Evolutionary conservation across 1,140 invertebrate species (phyloP).

Genomic region (Glossosoma conforme): DNA sequence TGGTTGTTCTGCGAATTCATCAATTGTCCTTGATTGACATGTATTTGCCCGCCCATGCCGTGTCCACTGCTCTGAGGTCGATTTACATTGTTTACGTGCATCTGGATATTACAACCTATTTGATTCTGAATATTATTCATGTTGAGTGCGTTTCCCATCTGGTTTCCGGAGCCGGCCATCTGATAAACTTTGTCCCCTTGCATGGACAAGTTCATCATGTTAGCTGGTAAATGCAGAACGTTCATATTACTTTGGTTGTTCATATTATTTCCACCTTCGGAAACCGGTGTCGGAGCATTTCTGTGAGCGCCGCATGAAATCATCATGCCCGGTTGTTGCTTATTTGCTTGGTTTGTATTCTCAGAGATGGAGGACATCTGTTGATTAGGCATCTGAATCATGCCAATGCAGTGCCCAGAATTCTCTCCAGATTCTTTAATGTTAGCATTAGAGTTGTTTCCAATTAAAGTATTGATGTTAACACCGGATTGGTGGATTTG

Average conservation of each 20-base stretch:
- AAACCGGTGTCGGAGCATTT: conserved; percentile 6
- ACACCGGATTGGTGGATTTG: conserved; percentile 8
- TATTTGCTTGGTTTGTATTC: conserved; percentile 13
- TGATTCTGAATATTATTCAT: conserved; percentile 44
- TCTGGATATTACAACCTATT: conserved; percentile 27
- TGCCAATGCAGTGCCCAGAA: conserved; percentile 5
- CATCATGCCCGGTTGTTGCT: conserved; percentile 1
- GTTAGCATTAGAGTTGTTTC: not conserved
- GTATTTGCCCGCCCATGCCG: conserved; percentile 3
- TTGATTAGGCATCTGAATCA: conserved; percentile 16
- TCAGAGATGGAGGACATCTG: conserved; percentile 7
- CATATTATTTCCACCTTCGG: conserved; percentile 9
- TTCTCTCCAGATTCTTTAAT: conserved; percentile 11
- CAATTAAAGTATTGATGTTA: conserved; percentile 1
- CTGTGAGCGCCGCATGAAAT: conserved; percentile 17
- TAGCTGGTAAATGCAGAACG: conserved; percentile 24
- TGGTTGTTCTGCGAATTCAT: conserved; percentile 13
- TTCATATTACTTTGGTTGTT: conserved; percentile 21
- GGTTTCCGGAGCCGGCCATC: conserved; percentile 16
- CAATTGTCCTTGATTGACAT: conserved; percentile 18
- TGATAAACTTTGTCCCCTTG: conserved; percentile 30
- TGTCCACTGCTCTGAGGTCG: conserved; percentile 12
- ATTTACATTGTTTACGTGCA: conserved; percentile 22
- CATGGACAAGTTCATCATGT: conserved; percentile 28
- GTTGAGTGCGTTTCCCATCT: conserved; percentile 9